Base-by-base conservation (phyloP, 2,797 vertebrate genomes). In the Cheirogaleus major region DNA sequence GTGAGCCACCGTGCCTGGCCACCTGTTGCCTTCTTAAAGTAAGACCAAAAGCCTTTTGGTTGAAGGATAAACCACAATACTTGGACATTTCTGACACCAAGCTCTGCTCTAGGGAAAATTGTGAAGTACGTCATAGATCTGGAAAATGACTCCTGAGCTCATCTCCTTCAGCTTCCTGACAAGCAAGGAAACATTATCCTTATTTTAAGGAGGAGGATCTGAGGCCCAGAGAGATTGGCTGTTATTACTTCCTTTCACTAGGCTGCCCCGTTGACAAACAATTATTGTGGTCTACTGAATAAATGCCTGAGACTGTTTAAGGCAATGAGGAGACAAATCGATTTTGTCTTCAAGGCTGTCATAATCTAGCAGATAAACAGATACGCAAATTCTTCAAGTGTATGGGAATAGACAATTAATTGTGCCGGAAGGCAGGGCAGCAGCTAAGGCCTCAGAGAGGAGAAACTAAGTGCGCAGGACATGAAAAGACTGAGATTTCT, bases 11-110 rank as follows among this genome's bases (percentile, higher is more conserved):
- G 8, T 9, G 43, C 2, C 43, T 1, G 43, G 43, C 43, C n/a
- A 95, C 90, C 89, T 97, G 96, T 96, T 96, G 88, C 41, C 41
- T 72, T 96, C 43, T 45, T 91, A 91, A 95, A 94, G 81, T 69
- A 67, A 93, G 50, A 78, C 50, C 70, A 95, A 69, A 84, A 92
- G 72, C 20, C 70, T 96, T 72, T 81, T 81, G 27, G 89, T 81
- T 70, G 76, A 89, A 96, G 82, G 78, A 67, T 83, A 79, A 95
- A 89, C 22, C 15, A 84, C 50, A 76, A 35, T 65, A 72, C 81
- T 69, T 93, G 48, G 45, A 76, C 76, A 73, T 93, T 86, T 86
- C 89, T 94, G 91, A 79, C 52, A 48, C 25, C 0, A 2, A 55
- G 20, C 48, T 93, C 92, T 79, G 32, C 61, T 90, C 59, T 93